phyloP scores from a whole-genome alignment of 2,888 invertebrate species.

The Lycocerus yunnanus region DNA sequence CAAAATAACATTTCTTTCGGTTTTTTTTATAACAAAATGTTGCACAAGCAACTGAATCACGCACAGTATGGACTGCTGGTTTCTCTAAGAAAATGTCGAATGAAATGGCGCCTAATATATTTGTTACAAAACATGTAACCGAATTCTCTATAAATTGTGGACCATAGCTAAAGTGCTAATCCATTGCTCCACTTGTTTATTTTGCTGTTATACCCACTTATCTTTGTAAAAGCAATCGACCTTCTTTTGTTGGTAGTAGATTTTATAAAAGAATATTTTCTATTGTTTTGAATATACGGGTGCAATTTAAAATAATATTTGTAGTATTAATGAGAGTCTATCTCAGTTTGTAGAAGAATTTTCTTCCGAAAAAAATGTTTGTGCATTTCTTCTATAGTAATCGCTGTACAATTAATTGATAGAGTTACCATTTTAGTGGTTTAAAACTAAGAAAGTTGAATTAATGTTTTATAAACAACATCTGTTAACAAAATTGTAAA shows the following conservation, averaged over 20 bases:
- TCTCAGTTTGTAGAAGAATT: constrained; percentile 40
- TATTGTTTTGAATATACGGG: constrained; percentile 12
- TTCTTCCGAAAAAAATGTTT: constrained; percentile 35
- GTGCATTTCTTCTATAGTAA: constrained; percentile 1
- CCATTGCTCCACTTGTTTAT: no score
- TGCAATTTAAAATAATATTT: constrained; percentile 11
- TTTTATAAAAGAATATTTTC: background rate
- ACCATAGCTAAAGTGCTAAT: background rate
- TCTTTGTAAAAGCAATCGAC: background rate
- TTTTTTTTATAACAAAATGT: background rate
- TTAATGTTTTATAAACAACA: constrained; percentile 11
- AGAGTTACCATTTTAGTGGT: constrained; percentile 5
- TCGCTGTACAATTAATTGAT: constrained; percentile 7
- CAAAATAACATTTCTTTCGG: background rate
- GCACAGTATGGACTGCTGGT: background rate
- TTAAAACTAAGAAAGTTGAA: constrained; percentile 1
- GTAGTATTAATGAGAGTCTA: constrained; percentile 20
- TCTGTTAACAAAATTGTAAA: constrained; percentile 8
- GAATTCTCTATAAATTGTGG: background rate
- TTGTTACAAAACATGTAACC: background rate
- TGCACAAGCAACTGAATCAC: background rate
- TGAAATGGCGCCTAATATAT: background rate
- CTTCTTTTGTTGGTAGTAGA: background rate
- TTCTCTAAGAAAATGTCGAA: background rate
- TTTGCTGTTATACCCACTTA: background rate